A percentile compares a stretch with the other conserved stretches of the same genome.
These are phyloP conservation scores for Endotricha flammealis DNA, from an alignment of 2,888 invertebrate species.

Conservation along the genomic window DNA sequence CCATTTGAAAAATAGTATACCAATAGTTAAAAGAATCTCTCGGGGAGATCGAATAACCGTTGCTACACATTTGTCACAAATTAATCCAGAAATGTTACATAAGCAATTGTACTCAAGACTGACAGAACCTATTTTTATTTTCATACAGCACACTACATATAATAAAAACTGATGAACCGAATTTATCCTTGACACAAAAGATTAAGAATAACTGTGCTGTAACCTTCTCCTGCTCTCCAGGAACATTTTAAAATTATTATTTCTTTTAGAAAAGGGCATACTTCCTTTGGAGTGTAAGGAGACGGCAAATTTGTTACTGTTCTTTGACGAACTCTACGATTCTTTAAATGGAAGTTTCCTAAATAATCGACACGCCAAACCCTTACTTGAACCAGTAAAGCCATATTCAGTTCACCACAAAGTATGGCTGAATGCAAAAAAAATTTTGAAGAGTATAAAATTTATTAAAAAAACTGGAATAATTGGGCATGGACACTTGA, in stretches of 20 bases:
- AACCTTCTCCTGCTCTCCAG: no score
- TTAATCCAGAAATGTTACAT: no score
- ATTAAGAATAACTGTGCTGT: no score
- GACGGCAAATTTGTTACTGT: constrained; percentile 22
- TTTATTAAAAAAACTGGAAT: constrained; percentile 7
- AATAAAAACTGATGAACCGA: no score
- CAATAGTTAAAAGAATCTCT: no score
- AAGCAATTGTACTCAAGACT: no score
- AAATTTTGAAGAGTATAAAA: constrained; percentile 1
- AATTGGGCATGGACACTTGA: constrained; percentile 21
- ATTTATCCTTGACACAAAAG: no score
- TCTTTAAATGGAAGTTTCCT: constrained; percentile 20
- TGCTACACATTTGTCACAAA: no score
- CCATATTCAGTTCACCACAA: constrained; percentile 5
- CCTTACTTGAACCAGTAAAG: constrained; percentile 18
- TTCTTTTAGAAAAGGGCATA: constrained; percentile 19
- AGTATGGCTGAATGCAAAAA: constrained; percentile 1
- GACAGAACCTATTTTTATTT: no score
- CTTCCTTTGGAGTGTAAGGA: constrained; percentile 20
- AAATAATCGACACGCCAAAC: constrained; percentile 17
- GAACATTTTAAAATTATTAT: neutral
- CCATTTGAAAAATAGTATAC: no score
- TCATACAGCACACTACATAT: no score
- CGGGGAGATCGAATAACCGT: no score
- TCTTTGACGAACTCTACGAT: constrained; percentile 23